phyloP scores from a whole-genome alignment of 2,797 vertebrate species.

The Enteromius afrohamiltoni region DNA sequence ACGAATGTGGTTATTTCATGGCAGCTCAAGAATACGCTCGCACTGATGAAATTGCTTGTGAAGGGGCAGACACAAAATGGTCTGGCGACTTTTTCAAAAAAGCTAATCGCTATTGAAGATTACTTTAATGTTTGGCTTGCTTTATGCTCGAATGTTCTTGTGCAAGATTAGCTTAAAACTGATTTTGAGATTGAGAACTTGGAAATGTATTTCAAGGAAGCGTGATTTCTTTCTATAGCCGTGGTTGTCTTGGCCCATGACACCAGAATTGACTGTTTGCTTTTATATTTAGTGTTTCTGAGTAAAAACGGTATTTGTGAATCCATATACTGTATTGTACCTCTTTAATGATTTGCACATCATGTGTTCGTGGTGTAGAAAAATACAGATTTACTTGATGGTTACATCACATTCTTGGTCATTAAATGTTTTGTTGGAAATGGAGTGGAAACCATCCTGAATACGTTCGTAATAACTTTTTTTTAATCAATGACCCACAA shows the following conservation, averaged over 20 bases:
- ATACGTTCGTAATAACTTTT: neutral
- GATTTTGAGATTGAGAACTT: constrained; percentile 30
- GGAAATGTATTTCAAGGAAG: neutral
- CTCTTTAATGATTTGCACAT: neutral
- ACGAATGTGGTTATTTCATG: constrained; percentile 39
- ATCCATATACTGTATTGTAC: neutral
- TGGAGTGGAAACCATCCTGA: neutral
- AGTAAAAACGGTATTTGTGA: neutral
- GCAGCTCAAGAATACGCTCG: constrained; percentile 25
- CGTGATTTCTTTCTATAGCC: neutral
- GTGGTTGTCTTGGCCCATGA: neutral
- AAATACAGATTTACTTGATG: neutral
- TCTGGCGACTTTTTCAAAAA: constrained; percentile 10
- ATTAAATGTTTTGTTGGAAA: neutral
- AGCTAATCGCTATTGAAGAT: constrained; percentile 28
- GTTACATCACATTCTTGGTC: neutral
- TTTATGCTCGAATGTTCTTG: constrained; percentile 27
- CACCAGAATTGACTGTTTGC: neutral
- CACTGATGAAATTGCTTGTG: constrained; percentile 22
- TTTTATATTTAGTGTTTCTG: too few species aligned
- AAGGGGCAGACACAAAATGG: neutral
- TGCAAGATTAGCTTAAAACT: constrained; percentile 11
- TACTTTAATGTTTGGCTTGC: constrained; percentile 14
- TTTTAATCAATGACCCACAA: neutral
- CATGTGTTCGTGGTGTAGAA: neutral